A percentile compares a stretch with the other conserved stretches of the same genome.
phyloP scores from a whole-genome alignment of 2,888 invertebrate species.

The Sesia bembeciformis region DNA sequence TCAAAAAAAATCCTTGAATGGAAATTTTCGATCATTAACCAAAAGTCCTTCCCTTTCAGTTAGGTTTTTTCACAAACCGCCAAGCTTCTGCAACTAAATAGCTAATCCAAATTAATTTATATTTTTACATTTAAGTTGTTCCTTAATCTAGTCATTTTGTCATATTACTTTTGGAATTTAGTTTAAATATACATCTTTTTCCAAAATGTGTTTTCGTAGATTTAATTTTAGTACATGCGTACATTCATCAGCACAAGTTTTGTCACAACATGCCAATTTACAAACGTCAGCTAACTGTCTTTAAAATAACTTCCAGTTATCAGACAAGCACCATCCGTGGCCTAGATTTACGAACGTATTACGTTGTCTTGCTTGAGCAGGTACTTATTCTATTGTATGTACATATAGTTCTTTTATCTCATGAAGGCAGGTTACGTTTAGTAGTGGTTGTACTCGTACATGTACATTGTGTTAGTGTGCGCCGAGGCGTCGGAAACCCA shows the following conservation, averaged over 20 bases:
- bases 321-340: too few species aligned
- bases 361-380: too few species aligned
- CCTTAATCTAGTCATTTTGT: slow-evolving; percentile 6
- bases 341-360: too few species aligned
- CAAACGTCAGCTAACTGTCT: slow-evolving; percentile 40
- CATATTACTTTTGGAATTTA: slow-evolving; percentile 15
- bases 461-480: too few species aligned
- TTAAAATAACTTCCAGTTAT: not conserved
- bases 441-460: too few species aligned
- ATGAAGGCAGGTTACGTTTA: too few species aligned
- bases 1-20: too few species aligned
- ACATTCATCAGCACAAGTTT: slow-evolving; percentile 41
- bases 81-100: not conserved
- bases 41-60: too few species aligned
- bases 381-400: too few species aligned
- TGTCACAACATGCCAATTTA: slow-evolving; percentile 37
- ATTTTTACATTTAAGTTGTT: not conserved
- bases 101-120: not conserved
- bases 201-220: slow-evolving; percentile 38
- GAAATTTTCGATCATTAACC: too few species aligned
- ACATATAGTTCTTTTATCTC: too few species aligned
- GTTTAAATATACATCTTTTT: slow-evolving; percentile 36
- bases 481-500: too few species aligned
- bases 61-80: not conserved
- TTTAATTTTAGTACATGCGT: slow-evolving; percentile 15